Evolutionary conservation across 2,113 vertebrate genomes (phyloP), one percentile per base, ranked within the genome.

Genomic region (Pygoscelis adeliae): DNA sequence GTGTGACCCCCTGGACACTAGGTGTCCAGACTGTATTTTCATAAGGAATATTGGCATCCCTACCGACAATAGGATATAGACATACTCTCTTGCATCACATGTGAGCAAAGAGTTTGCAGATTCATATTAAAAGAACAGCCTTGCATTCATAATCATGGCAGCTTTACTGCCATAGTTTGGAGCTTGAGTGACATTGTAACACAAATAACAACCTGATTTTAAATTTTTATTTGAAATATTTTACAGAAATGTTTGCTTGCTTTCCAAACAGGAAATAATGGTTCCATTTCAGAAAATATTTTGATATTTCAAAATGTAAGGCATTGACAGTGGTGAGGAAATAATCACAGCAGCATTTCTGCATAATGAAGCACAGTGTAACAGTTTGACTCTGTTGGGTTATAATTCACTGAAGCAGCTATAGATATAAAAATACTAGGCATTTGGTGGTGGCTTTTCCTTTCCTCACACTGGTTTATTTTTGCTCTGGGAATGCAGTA

Each of bases 401-500:
- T 83, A 32, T 49, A 67, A 90, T 56, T 87, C 80, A 76, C 62
- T 65, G 67, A 77, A 73, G 53, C 53, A 83, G 23, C 59, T 52
- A 49, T 1, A 91, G 67, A 69, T 47, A 87, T 13, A 83, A 69
- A 90, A 92, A 58, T 32, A 42, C 47, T 7, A 13, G 16, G 42
- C 29, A 44, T 67, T 92, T 74, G 86, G 26, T 71, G 66, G 70
- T 89, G 65, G 80, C 38, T 79, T 78, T 92, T 67, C 69, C 74
- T 66, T 74, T 88, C 56, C 42, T 88, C 52, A 71, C 50, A 67
- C 66, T 61, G 61, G 32, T 78, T 94, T 88, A 63, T 76, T 94
- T 94, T 90, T 92, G 55, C 56, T 80, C 74, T 92, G 89, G 83
- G 91, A 95, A 88, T 80, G 79, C 32, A 80, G 70, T 79, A 86